A percentile compares a stretch with the other conserved stretches of the same genome.
Evolutionary conservation across 1,140 invertebrate genomes (phyloP).

Genomic region (Adelges cooleyi): DNA sequence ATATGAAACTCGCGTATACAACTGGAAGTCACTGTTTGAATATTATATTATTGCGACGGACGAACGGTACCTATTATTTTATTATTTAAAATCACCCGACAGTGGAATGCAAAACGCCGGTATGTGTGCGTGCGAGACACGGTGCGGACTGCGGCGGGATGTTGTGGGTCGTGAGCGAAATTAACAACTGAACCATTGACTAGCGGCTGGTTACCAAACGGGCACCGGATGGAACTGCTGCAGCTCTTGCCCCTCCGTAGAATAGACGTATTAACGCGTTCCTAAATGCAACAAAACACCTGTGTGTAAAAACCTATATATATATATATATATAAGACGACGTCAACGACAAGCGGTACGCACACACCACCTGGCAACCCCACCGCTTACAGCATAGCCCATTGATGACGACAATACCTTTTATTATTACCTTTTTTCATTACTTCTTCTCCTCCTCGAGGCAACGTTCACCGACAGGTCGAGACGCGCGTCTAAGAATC

Average conservation of each 20-base stretch:
- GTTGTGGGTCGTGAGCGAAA: slow-evolving; percentile 12
- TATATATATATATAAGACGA: too few relatives aligned
- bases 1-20: too few relatives aligned
- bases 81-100: too few relatives aligned
- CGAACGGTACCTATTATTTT: too few relatives aligned
- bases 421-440: not conserved
- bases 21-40: too few relatives aligned
- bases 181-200: slow-evolving; percentile 22
- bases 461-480: too few relatives aligned
- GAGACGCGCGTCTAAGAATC: too few relatives aligned
- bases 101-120: too few relatives aligned
- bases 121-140: not conserved
- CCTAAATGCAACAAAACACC: slow-evolving; percentile 28
- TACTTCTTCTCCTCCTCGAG: too few relatives aligned
- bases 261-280: slow-evolving; percentile 21
- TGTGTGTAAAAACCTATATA: slow-evolving; percentile 2
- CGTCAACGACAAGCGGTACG: too few relatives aligned
- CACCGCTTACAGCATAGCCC: not conserved
- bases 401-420: slow-evolving; percentile 10
- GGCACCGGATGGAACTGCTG: slow-evolving; percentile 8
- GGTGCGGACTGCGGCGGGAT: not conserved
- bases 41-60: too few relatives aligned
- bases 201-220: too few relatives aligned
- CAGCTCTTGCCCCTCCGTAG: not conserved
- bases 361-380: slow-evolving; percentile 21